phyloP scores from a whole-genome alignment of 2,888 invertebrate species.

The Torymus aiolomorphi region DNA sequence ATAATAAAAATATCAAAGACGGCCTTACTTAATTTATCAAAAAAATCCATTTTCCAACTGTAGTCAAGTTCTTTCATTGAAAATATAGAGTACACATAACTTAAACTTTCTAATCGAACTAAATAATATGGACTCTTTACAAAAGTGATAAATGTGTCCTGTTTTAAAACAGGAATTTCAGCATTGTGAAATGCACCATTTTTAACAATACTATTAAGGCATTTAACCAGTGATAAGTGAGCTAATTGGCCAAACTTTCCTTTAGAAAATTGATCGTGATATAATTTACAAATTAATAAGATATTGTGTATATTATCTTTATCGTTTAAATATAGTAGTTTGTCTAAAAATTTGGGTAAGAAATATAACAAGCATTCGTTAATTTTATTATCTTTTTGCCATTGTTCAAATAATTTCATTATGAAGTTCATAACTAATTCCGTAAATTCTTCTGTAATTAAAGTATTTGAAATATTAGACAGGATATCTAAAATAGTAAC shows the following conservation, averaged over 20 bases:
- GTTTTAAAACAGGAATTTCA: slow-evolving; percentile 41
- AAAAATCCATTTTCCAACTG: slow-evolving; percentile 67
- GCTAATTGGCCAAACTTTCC: slow-evolving; percentile 72
- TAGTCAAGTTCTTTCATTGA: slow-evolving; percentile 60
- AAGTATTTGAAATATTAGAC: slow-evolving; percentile 52
- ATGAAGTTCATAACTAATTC: slow-evolving; percentile 61
- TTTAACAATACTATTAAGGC: slow-evolving; percentile 73
- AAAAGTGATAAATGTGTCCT: slow-evolving; percentile 63
- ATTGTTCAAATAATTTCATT: slow-evolving; percentile 65
- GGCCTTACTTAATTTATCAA: slow-evolving; percentile 69
- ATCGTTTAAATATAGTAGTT: slow-evolving; percentile 29
- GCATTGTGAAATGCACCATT: slow-evolving; percentile 62
- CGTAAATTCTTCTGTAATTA: slow-evolving; percentile 47
- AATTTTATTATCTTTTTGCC: slow-evolving; percentile 69
- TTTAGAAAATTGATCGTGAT: slow-evolving; percentile 54
- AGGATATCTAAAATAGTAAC: slow-evolving; percentile 71
- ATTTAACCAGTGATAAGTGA: slow-evolving; percentile 72
- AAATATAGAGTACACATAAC: slow-evolving; percentile 72
- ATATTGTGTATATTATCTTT: slow-evolving; percentile 53
- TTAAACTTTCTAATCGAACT: slow-evolving; percentile 74
- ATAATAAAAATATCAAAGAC: slow-evolving; percentile 72
- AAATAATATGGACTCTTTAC: slow-evolving; percentile 73
- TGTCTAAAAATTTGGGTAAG: slow-evolving; percentile 66
- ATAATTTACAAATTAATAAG: slow-evolving; percentile 56
- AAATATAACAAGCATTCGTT: slow-evolving; percentile 69